Evolutionary conservation across 2,888 invertebrate species (phyloP).

Genomic region (Ormyrus labotus): DNA sequence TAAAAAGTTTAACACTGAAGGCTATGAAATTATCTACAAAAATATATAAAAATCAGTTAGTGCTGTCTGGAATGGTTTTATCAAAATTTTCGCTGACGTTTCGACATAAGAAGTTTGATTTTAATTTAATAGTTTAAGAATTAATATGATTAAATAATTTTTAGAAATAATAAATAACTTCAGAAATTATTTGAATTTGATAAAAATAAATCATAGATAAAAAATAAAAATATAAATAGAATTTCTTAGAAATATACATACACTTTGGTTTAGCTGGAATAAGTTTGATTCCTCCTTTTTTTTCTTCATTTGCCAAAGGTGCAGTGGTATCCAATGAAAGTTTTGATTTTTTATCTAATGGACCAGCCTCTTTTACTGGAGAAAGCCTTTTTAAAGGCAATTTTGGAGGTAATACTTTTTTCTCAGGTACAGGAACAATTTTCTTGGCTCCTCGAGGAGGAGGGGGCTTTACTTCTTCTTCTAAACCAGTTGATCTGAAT

Average conservation of each 20-base stretch:
- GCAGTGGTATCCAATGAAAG: slow-evolving; percentile 69
- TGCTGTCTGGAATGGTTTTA: no score
- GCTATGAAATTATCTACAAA: neutral
- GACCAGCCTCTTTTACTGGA: slow-evolving; percentile 71
- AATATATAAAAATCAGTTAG: slow-evolving; percentile 9
- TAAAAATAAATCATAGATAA: slow-evolving; percentile 4
- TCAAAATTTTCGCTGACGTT: no score
- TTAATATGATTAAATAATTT: neutral
- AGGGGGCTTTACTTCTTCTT: slow-evolving; percentile 92
- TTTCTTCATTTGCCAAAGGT: slow-evolving; percentile 77
- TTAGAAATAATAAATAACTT: neutral
- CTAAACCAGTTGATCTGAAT: slow-evolving; percentile 93
- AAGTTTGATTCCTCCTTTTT: slow-evolving; percentile 89
- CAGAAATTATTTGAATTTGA: neutral
- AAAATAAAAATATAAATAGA: slow-evolving; percentile 17
- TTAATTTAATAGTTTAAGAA: neutral
- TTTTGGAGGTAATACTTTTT: slow-evolving; percentile 73
- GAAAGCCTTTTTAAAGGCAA: slow-evolving; percentile 76
- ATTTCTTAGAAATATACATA: slow-evolving; percentile 81
- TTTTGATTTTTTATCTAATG: slow-evolving; percentile 87
- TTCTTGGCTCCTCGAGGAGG: slow-evolving; percentile 84
- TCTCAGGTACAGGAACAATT: slow-evolving; percentile 73
- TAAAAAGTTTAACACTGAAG: slow-evolving; percentile 20
- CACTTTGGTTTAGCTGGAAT: slow-evolving; percentile 93
- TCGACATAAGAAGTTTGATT: neutral